Percentiles rank a stretch among this genome's conserved stretches.
Evolutionary conservation across 2,888 invertebrate genomes (phyloP).

Genomic region (Dasypolia templi): DNA sequence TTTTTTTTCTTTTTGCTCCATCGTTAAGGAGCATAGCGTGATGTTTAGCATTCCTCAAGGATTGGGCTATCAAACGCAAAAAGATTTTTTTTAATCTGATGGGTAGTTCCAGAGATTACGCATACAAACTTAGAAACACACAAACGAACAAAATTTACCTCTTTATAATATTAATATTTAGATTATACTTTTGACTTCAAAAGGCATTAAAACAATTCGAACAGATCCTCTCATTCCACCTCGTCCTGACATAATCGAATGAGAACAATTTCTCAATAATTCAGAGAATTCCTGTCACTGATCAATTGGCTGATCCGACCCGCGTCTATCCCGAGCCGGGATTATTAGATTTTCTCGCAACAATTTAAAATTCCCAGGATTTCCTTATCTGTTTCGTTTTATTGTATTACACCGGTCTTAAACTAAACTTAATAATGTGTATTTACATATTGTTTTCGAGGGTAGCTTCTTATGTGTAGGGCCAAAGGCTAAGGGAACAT

Average conservation of each 20-base stretch:
- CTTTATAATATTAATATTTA: too few relatives aligned
- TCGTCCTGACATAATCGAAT: slow-evolving; percentile 65
- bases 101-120: too few relatives aligned
- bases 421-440: slow-evolving; percentile 53
- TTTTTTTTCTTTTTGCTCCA: too few relatives aligned
- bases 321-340: slow-evolving; percentile 65
- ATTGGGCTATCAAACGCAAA: too few relatives aligned
- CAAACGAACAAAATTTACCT: too few relatives aligned
- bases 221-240: slow-evolving; percentile 24
- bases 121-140: too few relatives aligned
- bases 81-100: too few relatives aligned
- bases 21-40: too few relatives aligned
- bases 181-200: slow-evolving; percentile 13
- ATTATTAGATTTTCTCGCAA: slow-evolving; percentile 80
- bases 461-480: slow-evolving; percentile 23
- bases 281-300: slow-evolving; percentile 75
- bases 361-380: slow-evolving; percentile 72
- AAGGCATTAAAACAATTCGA: slow-evolving; percentile 53
- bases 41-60: too few relatives aligned
- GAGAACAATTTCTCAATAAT: slow-evolving; percentile 75
- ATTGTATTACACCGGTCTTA: slow-evolving; percentile 63
- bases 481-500: neutral
- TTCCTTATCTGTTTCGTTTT: slow-evolving; percentile 67
- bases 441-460: slow-evolving; percentile 58
- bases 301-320: slow-evolving; percentile 78